Percentiles rank a stretch among this genome's conserved stretches.
phyloP scores from a whole-genome alignment of 2,113 vertebrate genomes.

The Helogale parvula region DNA sequence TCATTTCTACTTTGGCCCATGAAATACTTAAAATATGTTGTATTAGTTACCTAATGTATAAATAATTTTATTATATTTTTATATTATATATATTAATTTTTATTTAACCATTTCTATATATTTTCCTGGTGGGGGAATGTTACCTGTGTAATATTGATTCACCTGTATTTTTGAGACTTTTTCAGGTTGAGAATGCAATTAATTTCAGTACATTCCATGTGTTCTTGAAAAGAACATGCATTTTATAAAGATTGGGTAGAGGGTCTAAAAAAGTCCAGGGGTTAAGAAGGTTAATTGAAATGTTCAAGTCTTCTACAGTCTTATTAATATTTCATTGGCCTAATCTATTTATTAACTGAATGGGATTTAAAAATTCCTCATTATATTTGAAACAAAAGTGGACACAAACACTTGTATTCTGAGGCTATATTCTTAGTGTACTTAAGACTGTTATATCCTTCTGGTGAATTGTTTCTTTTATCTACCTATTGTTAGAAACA shows the following conservation, averaged over 20 bases:
- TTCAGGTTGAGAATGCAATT: neutral
- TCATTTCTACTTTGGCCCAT: conserved; percentile 14
- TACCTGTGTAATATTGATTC: neutral
- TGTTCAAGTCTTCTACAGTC: neutral
- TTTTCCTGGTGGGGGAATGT: neutral
- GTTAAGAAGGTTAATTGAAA: neutral
- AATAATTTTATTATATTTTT: neutral
- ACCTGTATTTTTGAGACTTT: neutral
- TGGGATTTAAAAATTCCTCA: neutral
- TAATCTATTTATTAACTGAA: conserved; percentile 39
- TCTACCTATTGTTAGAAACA: neutral
- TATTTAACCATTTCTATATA: neutral
- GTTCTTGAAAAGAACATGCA: neutral
- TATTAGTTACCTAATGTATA: neutral
- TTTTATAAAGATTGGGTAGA: conserved; percentile 6
- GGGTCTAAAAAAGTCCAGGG: neutral
- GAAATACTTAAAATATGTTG: neutral
- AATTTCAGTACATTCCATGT: neutral
- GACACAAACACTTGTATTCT: neutral
- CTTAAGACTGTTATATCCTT: neutral
- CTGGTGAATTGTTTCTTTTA: neutral
- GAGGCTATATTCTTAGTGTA: neutral
- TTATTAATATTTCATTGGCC: conserved; percentile 16
- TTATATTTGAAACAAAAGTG: conserved; percentile 29
- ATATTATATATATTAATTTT: neutral